Conservation (phyloP, 2,113 vertebrate species). For the Myodes glareolus region DNA sequence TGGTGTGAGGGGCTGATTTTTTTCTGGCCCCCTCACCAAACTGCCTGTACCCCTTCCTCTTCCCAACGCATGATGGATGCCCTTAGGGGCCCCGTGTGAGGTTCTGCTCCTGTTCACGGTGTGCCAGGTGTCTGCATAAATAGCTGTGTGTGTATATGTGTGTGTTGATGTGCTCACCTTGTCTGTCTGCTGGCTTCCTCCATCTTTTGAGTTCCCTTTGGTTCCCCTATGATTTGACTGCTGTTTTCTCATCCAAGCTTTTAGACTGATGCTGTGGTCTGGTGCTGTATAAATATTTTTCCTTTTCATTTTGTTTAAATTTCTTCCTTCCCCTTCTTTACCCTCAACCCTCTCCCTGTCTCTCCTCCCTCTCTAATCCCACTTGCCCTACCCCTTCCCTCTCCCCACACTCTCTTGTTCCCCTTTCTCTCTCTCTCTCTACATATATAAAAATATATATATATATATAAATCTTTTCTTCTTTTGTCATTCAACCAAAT, state of each 20-base stretch:
- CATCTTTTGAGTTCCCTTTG: conserved; percentile 78
- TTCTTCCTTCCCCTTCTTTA: conserved; percentile 74
- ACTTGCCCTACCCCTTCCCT: conserved; percentile 68
- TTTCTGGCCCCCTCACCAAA: conserved; percentile 79
- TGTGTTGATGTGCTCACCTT: conserved; percentile 71
- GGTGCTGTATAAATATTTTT: conserved; percentile 84
- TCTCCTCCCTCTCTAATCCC: conserved; percentile 62
- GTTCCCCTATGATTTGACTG: conserved; percentile 84
- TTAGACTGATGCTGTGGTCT: conserved; percentile 88
- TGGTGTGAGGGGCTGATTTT: conserved; percentile 77
- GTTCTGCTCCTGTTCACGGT: conserved; percentile 85
- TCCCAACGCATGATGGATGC: conserved; percentile 85
- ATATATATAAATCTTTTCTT: conserved; percentile 91
- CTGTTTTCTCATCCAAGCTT: conserved; percentile 86
- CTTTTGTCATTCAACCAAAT: conserved; percentile 94
- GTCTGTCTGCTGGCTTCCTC: conserved; percentile 83
- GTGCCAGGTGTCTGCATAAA: conserved; percentile 86
- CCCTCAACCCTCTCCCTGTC: conserved; percentile 65
- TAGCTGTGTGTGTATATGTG: conserved; percentile 64
- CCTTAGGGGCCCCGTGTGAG: conserved; percentile 83
- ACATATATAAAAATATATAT: conserved; percentile 88
- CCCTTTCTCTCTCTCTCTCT: conserved; percentile 81
- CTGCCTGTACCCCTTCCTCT: conserved; percentile 80
- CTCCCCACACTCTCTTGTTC: conserved; percentile 80
- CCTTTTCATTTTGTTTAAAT: conserved; percentile 78